These are phyloP conservation scores for Athripsodes cinereus DNA, from an alignment of 2,888 invertebrate species.

Conservation along the genomic window DNA sequence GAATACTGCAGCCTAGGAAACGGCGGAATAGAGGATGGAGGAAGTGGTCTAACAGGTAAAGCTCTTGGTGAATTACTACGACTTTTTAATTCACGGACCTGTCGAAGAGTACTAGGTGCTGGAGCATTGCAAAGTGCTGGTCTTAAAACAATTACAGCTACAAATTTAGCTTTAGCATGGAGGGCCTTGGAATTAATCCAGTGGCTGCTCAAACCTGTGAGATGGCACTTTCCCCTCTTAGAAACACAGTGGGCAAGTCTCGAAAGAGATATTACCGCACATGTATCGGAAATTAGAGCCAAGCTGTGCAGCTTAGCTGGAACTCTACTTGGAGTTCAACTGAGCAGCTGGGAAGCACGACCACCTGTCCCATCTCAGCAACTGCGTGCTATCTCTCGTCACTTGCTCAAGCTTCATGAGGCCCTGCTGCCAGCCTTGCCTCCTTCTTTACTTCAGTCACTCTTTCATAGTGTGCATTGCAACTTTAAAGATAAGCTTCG, in stretches of 20 bases:
- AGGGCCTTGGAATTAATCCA: slow-evolving; percentile 76
- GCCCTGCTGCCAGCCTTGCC: slow-evolving; percentile 83
- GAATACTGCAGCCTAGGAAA: slow-evolving; percentile 72
- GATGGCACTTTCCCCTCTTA: slow-evolving; percentile 55
- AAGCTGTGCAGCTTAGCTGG: slow-evolving; percentile 90
- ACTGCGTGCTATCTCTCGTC: slow-evolving; percentile 80
- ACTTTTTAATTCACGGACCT: slow-evolving; percentile 81
- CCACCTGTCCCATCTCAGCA: slow-evolving; percentile 92
- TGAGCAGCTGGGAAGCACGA: slow-evolving; percentile 86
- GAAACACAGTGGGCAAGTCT: slow-evolving; percentile 60
- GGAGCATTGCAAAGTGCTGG: slow-evolving; percentile 94
- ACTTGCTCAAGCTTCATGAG: slow-evolving; percentile 86
- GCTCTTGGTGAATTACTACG: slow-evolving; percentile 84
- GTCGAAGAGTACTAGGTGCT: slow-evolving; percentile 92
- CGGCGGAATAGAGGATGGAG: slow-evolving; percentile 25
- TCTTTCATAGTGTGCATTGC: slow-evolving; percentile 74
- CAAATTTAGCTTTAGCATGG: slow-evolving; percentile 83
- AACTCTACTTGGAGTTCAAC: slow-evolving; percentile 72
- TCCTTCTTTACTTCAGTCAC: slow-evolving; percentile 64
- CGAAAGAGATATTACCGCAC: slow-evolving; percentile 76
- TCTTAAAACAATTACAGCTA: slow-evolving; percentile 88
- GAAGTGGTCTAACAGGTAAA: slow-evolving; percentile 46
- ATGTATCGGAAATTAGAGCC: slow-evolving; percentile 86
- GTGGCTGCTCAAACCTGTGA: slow-evolving; percentile 71
- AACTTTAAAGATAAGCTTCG: slow-evolving; percentile 82